These are phyloP conservation scores for Intellagama lesueurii DNA, from an alignment of 2,797 vertebrate species.

Conservation along the genomic window DNA sequence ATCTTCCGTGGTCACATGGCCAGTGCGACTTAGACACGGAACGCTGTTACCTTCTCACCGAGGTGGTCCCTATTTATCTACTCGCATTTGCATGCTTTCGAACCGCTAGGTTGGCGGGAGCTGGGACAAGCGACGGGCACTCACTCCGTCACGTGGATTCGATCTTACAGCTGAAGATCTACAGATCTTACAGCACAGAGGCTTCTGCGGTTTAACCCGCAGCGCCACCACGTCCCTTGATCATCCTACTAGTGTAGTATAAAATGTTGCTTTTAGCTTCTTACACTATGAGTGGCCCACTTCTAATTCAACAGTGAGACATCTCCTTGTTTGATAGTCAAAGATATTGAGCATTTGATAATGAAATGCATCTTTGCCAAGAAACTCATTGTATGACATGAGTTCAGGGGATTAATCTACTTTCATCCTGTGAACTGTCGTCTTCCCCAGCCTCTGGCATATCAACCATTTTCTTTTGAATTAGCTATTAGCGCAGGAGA, in stretches of 20 bases:
- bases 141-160: too few relatives aligned
- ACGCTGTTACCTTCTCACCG: too few relatives aligned
- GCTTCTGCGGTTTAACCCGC: too few relatives aligned
- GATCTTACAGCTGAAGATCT: too few relatives aligned
- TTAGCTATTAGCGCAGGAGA: constrained; percentile 54
- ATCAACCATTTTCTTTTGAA: constrained; percentile 51
- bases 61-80: too few relatives aligned
- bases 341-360: constrained; percentile 43
- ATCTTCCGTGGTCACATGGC: too few relatives aligned
- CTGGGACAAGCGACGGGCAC: too few relatives aligned
- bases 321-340: constrained; percentile 34
- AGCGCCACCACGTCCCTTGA: too few relatives aligned
- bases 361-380: constrained; percentile 55
- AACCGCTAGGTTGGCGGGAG: too few relatives aligned
- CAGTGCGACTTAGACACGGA: too few relatives aligned
- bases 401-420: constrained; percentile 55
- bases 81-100: too few relatives aligned
- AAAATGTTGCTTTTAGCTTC: background rate
- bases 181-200: too few relatives aligned
- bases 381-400: constrained; percentile 53
- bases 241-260: background rate
- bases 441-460: constrained; percentile 60
- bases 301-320: constrained; percentile 33
- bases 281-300: background rate
- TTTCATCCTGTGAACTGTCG: constrained; percentile 65